Evolutionary conservation across 2,888 invertebrate species (phyloP), one percentile per base, ranked within the genome.

Genomic region (Druceiella hillmani): DNA sequence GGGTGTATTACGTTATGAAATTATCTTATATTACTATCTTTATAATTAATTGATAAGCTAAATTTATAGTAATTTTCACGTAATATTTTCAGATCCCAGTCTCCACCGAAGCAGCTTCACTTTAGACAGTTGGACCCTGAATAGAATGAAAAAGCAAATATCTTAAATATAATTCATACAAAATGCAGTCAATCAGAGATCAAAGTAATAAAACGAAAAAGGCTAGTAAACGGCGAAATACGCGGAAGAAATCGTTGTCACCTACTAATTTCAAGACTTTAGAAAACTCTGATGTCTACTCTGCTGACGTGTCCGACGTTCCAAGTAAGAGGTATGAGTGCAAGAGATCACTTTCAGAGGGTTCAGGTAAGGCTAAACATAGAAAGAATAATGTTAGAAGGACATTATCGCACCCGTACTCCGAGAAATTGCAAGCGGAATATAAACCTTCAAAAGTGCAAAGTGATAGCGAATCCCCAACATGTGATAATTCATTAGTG

Each of bases 201-300:
- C 63, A 68, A 33, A 64, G 63, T 52, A 33, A 38, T 3, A 58
- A 71, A 45, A 68, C 64, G 53, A 69, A 68, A 51, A 56, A 71
- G 40, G 62, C 58, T 51, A 69, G 66, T 52, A 72, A 69, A 52
- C 56, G 72, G 43, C 61, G 72, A 27, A 68, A 69, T 53, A 69
- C 70, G 5, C 62, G 72, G 55, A 72, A 72, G 53, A 72, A 72
- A 49, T 72, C 72, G 10, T 55, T 72, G 40, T 72, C 72, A 4
- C 72, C 72, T 24, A 45, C 47, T 2, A 47, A 39, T 29, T 45
- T 4, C 44, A 4, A 36, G 30, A 17, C 43, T 45, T 4, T n/a
- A n/a, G n/a, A n/a, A n/a, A n/a, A n/a, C n/a, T 17, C 37, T 3
- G 39, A 38, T 26, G 40, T 37, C 20, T 17, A 30, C 15, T 27